Evolutionary conservation across 2,888 invertebrate genomes (phyloP).

Genomic region (Lasioglossum malachurum): DNA sequence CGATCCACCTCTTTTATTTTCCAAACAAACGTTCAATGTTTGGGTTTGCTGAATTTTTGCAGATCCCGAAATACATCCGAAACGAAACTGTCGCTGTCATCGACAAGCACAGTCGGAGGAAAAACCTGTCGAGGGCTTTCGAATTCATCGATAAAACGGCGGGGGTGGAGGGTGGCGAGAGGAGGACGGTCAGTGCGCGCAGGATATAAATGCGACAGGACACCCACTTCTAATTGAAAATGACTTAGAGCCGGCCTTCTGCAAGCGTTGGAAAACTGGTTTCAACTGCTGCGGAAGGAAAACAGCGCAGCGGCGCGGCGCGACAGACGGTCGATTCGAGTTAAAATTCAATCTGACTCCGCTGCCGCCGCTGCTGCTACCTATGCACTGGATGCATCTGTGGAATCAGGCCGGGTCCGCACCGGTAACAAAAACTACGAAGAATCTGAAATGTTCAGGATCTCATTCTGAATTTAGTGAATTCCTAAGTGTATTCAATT

Average conservation of each 20-base stretch:
- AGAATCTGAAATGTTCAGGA: conserved; percentile 57
- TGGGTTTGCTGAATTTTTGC: conserved; percentile 10
- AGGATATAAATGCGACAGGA: conserved; percentile 18
- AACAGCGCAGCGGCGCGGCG: conserved; percentile 18
- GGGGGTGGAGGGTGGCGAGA: neutral
- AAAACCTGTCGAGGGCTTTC: neutral
- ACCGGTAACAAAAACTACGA: conserved; percentile 56
- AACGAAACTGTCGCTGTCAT: conserved; percentile 7
- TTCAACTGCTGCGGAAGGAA: conserved; percentile 15
- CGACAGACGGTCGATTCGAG: conserved; percentile 61
- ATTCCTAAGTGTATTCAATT: conserved; percentile 38
- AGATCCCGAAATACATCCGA: conserved; percentile 19
- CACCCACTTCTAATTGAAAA: conserved; percentile 47
- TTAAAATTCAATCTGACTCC: conserved; percentile 74
- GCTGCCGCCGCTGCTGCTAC: conserved; percentile 12
- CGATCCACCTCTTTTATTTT: neutral
- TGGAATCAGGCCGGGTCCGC: conserved; percentile 41
- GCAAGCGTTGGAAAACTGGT: conserved; percentile 32
- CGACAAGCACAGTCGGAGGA: neutral
- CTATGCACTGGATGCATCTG: conserved; percentile 52
- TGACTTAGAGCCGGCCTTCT: conserved; percentile 29
- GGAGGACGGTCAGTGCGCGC: neutral
- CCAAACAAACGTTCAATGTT: conserved; percentile 26
- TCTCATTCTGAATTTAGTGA: conserved; percentile 62
- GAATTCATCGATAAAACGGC: conserved; percentile 25